Evolutionary conservation across 2,113 vertebrate genomes (phyloP).

Genomic region (Nyctibius bracteatus): DNA sequence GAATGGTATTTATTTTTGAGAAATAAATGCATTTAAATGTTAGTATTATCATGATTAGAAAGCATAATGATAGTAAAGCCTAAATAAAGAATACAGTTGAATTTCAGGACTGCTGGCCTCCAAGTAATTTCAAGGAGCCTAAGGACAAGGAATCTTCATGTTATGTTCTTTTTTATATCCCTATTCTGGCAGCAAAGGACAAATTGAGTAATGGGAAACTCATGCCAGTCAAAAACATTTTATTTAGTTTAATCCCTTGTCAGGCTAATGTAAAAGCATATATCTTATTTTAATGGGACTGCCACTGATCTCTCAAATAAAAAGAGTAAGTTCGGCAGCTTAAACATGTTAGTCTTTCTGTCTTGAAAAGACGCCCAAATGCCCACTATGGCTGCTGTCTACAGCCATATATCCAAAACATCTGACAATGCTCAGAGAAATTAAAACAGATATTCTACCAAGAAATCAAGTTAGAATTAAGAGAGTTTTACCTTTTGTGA

Average conservation of each 20-base stretch:
- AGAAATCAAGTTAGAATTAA: background rate
- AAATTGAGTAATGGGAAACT: conserved; percentile 62
- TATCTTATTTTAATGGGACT: conserved; percentile 63
- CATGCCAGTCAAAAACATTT: conserved; percentile 62
- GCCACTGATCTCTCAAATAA: conserved; percentile 52
- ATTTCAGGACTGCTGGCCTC: background rate
- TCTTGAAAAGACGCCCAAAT: background rate
- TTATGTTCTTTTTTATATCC: conserved; percentile 13
- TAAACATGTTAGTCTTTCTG: background rate
- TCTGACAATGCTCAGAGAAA: conserved; percentile 18
- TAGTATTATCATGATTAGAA: background rate
- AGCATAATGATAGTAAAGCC: background rate
- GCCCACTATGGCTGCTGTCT: background rate
- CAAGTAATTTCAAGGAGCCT: background rate
- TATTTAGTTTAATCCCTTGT: conserved; percentile 64
- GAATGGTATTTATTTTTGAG: background rate
- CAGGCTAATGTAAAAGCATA: conserved; percentile 51
- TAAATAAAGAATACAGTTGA: background rate
- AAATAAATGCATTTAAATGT: background rate
- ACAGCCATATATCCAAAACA: background rate
- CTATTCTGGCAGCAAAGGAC: conserved; percentile 64
- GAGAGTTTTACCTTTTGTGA: background rate
- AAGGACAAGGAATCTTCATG: background rate
- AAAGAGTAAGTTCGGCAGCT: background rate
- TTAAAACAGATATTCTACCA: background rate